These are phyloP conservation scores for Cyrtonyx montezumae DNA, from an alignment of 2,113 vertebrate genomes.

Conservation along the genomic window DNA sequence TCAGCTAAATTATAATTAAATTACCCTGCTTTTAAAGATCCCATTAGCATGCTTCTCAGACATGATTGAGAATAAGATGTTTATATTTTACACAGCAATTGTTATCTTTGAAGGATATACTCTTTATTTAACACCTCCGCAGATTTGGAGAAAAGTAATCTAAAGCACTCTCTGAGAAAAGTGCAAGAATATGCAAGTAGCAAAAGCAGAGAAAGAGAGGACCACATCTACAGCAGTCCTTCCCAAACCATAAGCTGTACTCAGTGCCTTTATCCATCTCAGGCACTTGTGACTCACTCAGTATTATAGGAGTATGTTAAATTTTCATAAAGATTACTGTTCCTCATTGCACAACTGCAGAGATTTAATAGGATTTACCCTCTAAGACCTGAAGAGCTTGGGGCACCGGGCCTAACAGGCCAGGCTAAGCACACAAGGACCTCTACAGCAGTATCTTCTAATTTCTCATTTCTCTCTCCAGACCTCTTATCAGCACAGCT, in stretches of 20 bases:
- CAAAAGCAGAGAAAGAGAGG: not conserved
- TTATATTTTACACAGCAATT: not conserved
- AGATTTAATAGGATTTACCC: not conserved
- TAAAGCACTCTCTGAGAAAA: not conserved
- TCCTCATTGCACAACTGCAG: not conserved
- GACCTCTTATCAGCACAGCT: not conserved
- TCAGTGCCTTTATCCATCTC: not conserved
- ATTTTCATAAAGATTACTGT: not conserved
- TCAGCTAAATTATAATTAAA: not conserved
- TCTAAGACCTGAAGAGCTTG: not conserved
- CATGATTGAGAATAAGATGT: not conserved
- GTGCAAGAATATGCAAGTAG: not conserved
- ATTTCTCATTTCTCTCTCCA: not conserved
- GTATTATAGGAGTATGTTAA: not conserved
- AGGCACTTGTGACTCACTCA: not conserved
- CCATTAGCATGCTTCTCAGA: not conserved
- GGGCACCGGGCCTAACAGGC: too few species aligned
- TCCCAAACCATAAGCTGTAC: not conserved
- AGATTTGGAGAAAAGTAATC: not conserved
- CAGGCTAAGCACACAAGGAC: not conserved
- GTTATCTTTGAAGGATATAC: not conserved
- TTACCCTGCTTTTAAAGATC: not conserved
- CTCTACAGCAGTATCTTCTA: not conserved
- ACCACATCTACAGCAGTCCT: not conserved
- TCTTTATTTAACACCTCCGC: not conserved